These are phyloP conservation scores for Tinea trinotella DNA, from an alignment of 2,888 invertebrate genomes.

Conservation along the genomic window DNA sequence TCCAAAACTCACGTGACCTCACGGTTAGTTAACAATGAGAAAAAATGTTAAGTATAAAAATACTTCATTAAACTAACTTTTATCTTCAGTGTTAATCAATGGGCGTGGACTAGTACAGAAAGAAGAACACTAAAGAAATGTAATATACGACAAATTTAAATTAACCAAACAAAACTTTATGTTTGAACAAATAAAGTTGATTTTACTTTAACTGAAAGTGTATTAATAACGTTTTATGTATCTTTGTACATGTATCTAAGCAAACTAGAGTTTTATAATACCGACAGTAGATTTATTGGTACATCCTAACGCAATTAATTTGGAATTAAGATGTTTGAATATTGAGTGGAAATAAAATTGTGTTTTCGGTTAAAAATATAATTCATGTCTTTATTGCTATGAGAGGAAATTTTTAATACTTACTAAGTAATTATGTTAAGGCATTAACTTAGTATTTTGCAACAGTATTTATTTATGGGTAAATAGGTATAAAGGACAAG, in stretches of 20 bases:
- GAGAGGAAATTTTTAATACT: no score
- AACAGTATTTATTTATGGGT: no score
- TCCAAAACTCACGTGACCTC: slow-evolving; percentile 21
- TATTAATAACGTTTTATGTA: neutral
- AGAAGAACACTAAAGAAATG: neutral
- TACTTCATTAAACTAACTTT: slow-evolving; percentile 58
- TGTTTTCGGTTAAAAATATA: neutral
- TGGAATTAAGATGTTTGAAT: slow-evolving; percentile 47
- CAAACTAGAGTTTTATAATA: slow-evolving; percentile 51
- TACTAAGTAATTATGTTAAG: no score
- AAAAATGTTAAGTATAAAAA: slow-evolving; percentile 59
- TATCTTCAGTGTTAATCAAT: slow-evolving; percentile 61
- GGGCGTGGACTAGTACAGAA: slow-evolving; percentile 39
- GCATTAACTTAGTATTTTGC: no score
- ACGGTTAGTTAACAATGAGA: slow-evolving; percentile 54
- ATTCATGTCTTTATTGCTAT: no score
- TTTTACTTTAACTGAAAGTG: slow-evolving; percentile 21
- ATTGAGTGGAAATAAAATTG: slow-evolving; percentile 28
- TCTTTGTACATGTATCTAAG: slow-evolving; percentile 32
- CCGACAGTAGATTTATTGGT: slow-evolving; percentile 51
- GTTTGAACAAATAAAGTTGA: slow-evolving; percentile 21
- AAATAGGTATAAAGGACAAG: no score
- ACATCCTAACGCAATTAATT: slow-evolving; percentile 53
- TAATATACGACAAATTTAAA: neutral
- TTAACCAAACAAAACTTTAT: slow-evolving; percentile 25